A percentile compares a stretch with the other conserved stretches of the same genome.
phyloP scores from a whole-genome alignment of 2,888 invertebrate species.

The Rambutsinella grinnellia region DNA sequence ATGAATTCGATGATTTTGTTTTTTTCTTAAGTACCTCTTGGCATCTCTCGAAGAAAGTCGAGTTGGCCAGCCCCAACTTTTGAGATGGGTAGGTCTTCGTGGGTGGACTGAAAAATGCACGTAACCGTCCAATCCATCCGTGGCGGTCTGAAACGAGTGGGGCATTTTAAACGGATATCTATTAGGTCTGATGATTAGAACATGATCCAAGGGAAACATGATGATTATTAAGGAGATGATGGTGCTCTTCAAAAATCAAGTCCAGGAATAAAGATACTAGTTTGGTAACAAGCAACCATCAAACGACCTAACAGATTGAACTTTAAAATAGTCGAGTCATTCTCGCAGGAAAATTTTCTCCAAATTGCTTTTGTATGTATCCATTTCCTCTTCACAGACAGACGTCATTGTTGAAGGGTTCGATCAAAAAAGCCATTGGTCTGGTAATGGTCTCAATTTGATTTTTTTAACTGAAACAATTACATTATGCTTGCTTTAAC shows the following conservation, averaged over 20 bases:
- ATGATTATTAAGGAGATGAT: constrained; percentile 37
- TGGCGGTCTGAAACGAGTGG: constrained; percentile 46
- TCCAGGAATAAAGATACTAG: too few relatives aligned
- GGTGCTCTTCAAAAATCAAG: constrained; percentile 40
- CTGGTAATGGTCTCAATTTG: constrained; percentile 8
- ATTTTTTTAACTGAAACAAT: background rate
- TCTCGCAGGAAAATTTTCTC: constrained; percentile 25
- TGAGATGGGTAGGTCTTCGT: too few relatives aligned
- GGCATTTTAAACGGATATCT: constrained; percentile 20
- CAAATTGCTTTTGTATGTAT: constrained; percentile 40
- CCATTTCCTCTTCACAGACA: constrained; percentile 26
- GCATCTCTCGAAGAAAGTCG: constrained; percentile 30
- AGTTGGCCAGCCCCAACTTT: constrained; percentile 19
- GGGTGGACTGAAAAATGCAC: constrained; percentile 50
- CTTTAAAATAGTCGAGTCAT: constrained; percentile 43
- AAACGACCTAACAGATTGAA: too few relatives aligned
- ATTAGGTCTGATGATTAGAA: background rate
- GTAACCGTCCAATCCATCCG: constrained; percentile 22
- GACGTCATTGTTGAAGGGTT: background rate
- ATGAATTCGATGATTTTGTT: constrained; percentile 49
- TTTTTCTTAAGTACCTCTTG: constrained; percentile 54
- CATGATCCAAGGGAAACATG: constrained; percentile 43
- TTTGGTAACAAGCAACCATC: too few relatives aligned
- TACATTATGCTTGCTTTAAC: background rate
- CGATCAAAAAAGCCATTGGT: constrained; percentile 5